Base-by-base conservation (phyloP, 2,888 invertebrate genomes). In the Cinara cedri region DNA sequence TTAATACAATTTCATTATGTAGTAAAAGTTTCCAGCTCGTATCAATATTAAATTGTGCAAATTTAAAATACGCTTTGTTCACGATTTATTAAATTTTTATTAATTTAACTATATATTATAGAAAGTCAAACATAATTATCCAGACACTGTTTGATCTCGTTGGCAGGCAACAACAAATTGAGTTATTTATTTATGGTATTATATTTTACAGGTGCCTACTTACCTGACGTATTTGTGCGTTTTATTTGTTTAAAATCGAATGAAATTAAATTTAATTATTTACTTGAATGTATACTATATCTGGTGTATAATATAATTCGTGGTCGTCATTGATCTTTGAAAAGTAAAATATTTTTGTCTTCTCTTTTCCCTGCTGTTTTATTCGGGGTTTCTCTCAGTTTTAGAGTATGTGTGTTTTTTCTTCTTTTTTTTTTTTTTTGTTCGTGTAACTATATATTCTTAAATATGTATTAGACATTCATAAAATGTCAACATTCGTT, bases 161-260 rank as follows among this genome's bases (percentile, higher is more conserved):
- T 26, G 26, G 19, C 6, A 4, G 11, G 16, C 11, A n/a, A n/a
- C n/a, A 34, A 13, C 11, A 44, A 68, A 26, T 68, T 24, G 8
- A 66, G 34, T 24, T 49, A 46, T 66, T 68, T 49, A 66, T 46
- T 46, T 49, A 16, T 46, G 9, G 16, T 60, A 60, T 21, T 16
- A 16, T 26, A n/a, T n/a, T n/a, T n/a, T n/a, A n/a, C n/a, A n/a
- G n/a, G n/a, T 9, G 9, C 24, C 26, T 3, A 4, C 6, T 34
- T 34, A 34, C 6, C 34, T 34, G 34, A 6, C 34, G 34, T 34
- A 34, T 60, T 26, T 60, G 60, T 24, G 26, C 24, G 24, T 21
- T 60, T 60, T 16, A 26, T 8, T 57, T 1, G 2, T 26, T 14
- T 57, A 44, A n/a, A 14, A 63, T 21, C 19, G 11, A 44, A 19